Conservation (phyloP, 2,113 vertebrate genomes). For the Sphyrna mokarran region DNA sequence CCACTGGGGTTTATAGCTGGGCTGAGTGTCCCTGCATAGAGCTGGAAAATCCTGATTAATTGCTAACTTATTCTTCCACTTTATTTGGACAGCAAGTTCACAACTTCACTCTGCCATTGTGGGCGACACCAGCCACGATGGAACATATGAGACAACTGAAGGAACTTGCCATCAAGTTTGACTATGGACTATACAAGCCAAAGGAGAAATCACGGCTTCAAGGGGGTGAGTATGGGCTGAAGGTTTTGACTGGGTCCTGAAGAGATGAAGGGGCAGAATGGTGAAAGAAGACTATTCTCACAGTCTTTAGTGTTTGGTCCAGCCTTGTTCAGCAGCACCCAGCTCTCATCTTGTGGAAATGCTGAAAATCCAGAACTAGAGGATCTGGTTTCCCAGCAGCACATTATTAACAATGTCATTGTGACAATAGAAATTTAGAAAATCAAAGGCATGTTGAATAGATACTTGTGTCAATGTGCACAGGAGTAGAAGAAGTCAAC, state of each 20-base stretch:
- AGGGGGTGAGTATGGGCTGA: constrained; percentile 64
- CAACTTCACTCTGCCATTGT: constrained; percentile 64
- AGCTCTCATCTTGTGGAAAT: too few species aligned
- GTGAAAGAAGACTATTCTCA: background rate
- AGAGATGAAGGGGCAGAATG: background rate
- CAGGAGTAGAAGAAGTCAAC: too few species aligned
- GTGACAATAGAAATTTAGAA: too few species aligned
- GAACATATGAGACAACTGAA: constrained; percentile 63
- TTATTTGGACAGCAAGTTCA: constrained; percentile 61
- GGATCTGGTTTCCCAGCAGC: too few species aligned
- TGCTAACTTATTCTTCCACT: constrained; percentile 36
- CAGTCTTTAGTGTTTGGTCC: too few species aligned
- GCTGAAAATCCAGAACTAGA: too few species aligned
- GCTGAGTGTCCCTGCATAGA: constrained; percentile 37
- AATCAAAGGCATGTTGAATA: too few species aligned
- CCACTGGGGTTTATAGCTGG: background rate
- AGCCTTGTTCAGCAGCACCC: too few species aligned
- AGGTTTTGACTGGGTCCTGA: background rate
- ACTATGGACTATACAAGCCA: constrained; percentile 72
- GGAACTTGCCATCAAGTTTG: constrained; percentile 76
- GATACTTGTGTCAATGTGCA: too few species aligned
- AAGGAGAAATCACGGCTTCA: constrained; percentile 82
- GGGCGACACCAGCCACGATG: constrained; percentile 75
- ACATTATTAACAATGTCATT: too few species aligned
- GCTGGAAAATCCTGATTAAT: constrained; percentile 2